These are phyloP conservation scores for Motacilla tschutschensis DNA, from an alignment of 2,113 vertebrate genomes.

Conservation along the genomic window DNA sequence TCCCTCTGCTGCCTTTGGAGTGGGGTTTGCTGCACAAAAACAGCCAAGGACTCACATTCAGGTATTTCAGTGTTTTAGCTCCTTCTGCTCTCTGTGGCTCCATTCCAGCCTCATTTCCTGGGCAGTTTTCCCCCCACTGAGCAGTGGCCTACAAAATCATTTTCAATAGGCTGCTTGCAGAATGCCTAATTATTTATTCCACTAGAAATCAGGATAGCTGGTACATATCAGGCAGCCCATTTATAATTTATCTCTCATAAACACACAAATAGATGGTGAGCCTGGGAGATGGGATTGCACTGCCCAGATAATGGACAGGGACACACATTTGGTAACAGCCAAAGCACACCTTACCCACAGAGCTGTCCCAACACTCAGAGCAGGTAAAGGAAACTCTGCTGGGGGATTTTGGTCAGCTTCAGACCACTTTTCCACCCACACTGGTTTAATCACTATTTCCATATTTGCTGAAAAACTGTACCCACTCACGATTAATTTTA, in stretches of 20 bases:
- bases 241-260: not conserved
- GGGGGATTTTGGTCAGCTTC: not conserved
- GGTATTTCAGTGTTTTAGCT: not conserved
- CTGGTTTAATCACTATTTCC: not conserved
- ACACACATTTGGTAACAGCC: not conserved
- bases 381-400: not conserved
- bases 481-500: not conserved
- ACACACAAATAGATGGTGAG: not conserved
- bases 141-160: not conserved
- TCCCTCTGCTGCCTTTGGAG: not conserved
- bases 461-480: not conserved
- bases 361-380: not conserved
- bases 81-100: conserved; percentile 1
- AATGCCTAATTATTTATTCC: not conserved
- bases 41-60: not conserved
- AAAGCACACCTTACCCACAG: not conserved
- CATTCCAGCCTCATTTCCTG: conserved; percentile 5
- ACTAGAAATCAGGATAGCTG: not conserved
- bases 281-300: not conserved
- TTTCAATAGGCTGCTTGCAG: not conserved
- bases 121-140: not conserved
- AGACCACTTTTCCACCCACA: not conserved
- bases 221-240: not conserved
- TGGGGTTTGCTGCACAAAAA: not conserved
- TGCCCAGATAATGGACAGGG: not conserved